Conservation (phyloP, 2,888 invertebrate species). For the Drosophila siamana region DNA sequence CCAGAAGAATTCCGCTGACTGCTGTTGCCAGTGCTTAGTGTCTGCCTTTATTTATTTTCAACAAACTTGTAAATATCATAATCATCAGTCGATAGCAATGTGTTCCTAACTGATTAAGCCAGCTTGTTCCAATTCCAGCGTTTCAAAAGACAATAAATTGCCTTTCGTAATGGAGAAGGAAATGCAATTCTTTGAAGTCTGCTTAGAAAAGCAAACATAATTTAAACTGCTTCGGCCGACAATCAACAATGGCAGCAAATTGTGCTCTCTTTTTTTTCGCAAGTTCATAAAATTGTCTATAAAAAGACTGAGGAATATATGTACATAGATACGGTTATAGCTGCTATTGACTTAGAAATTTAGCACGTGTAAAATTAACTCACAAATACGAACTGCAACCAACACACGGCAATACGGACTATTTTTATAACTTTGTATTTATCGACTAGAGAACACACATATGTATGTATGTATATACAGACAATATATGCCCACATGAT, state of each 20-base stretch:
- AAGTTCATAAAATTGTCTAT: neutral
- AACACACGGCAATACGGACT: slow-evolving; percentile 9
- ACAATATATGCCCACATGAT: neutral
- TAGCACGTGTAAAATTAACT: slow-evolving; percentile 17
- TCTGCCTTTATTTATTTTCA: too few species aligned
- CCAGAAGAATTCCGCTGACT: neutral
- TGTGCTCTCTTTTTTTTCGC: neutral
- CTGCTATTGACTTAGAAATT: slow-evolving; percentile 10
- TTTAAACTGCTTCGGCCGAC: neutral
- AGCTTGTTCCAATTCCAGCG: neutral
- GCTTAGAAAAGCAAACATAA: neutral
- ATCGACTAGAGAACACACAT: slow-evolving; percentile 1
- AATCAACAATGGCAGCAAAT: neutral
- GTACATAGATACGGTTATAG: neutral
- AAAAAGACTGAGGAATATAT: slow-evolving; percentile 4
- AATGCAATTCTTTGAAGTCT: neutral
- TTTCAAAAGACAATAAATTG: neutral
- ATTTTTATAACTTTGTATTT: slow-evolving; percentile 17
- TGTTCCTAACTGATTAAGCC: neutral
- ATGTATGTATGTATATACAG: neutral
- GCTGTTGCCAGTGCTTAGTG: too few species aligned
- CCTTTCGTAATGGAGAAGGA: neutral
- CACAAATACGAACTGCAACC: neutral
- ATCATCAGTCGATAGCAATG: too few species aligned
- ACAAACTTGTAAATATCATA: too few species aligned